These are phyloP conservation scores for Exocentrus adspersus DNA, from an alignment of 2,888 invertebrate genomes.

Conservation along the genomic window DNA sequence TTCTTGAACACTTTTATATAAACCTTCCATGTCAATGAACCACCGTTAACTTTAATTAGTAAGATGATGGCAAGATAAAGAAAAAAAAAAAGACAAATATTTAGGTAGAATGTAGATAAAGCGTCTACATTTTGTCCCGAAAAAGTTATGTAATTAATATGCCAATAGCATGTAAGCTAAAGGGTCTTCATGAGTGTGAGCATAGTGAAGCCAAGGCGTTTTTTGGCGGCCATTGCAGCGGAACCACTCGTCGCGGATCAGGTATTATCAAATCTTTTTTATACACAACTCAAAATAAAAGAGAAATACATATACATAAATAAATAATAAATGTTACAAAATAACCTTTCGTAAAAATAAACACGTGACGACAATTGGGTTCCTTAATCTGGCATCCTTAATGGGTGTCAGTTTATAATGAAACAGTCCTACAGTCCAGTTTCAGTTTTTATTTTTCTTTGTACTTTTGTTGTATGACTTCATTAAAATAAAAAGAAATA, in stretches of 20 bases:
- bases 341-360: no score
- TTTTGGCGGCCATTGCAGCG: constrained; percentile 51
- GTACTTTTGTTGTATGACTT: no score
- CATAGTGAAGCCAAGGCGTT: constrained; percentile 49
- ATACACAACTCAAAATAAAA: constrained; percentile 35
- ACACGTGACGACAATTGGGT: no score
- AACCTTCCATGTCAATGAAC: not conserved
- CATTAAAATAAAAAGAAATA: no score
- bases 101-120: constrained; percentile 51
- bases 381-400: no score
- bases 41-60: not conserved
- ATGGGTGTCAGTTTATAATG: no score
- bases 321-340: no score
- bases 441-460: no score
- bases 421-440: no score
- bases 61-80: constrained; percentile 11
- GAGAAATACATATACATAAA: no score
- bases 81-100: constrained; percentile 15
- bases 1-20: no score
- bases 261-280: constrained; percentile 71
- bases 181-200: constrained; percentile 50
- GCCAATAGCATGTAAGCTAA: constrained; percentile 59
- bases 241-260: constrained; percentile 65
- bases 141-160: constrained; percentile 56
- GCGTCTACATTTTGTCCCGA: constrained; percentile 50